Evolutionary conservation across 2,113 vertebrate genomes (phyloP).

Genomic region (Lophotis ruficrista): DNA sequence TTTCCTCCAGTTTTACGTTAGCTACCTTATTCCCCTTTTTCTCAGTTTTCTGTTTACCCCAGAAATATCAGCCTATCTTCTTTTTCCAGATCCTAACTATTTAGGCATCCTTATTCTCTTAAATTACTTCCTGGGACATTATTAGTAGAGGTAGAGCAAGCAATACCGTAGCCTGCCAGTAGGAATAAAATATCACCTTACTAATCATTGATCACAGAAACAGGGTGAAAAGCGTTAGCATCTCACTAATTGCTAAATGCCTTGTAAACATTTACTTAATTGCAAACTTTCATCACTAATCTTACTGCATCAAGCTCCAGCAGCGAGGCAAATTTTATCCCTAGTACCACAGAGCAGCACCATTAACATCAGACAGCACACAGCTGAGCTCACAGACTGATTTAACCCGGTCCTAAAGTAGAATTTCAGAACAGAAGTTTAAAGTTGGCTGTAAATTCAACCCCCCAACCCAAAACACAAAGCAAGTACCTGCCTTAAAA

Average conservation of each 20-base stretch:
- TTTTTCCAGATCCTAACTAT: neutral
- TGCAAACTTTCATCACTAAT: neutral
- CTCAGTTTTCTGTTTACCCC: neutral
- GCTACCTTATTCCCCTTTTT: neutral
- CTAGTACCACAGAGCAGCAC: neutral
- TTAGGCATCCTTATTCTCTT: neutral
- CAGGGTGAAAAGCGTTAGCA: neutral
- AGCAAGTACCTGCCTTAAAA: neutral
- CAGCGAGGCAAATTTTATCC: neutral
- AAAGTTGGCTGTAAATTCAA: neutral
- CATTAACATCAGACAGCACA: neutral
- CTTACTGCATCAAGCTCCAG: neutral
- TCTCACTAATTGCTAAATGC: neutral
- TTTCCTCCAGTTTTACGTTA: neutral
- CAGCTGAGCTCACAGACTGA: neutral
- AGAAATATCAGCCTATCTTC: neutral
- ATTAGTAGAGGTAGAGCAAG: neutral
- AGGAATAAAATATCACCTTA: neutral
- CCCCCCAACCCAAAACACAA: neutral
- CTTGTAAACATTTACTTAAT: neutral
- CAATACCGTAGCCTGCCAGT: neutral
- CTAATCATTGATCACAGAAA: neutral
- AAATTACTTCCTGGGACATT: neutral
- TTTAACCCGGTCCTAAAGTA: neutral
- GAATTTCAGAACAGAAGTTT: neutral